Evolutionary conservation across 2,113 vertebrate species (phyloP).

Genomic region (Pseudorasbora parva): DNA sequence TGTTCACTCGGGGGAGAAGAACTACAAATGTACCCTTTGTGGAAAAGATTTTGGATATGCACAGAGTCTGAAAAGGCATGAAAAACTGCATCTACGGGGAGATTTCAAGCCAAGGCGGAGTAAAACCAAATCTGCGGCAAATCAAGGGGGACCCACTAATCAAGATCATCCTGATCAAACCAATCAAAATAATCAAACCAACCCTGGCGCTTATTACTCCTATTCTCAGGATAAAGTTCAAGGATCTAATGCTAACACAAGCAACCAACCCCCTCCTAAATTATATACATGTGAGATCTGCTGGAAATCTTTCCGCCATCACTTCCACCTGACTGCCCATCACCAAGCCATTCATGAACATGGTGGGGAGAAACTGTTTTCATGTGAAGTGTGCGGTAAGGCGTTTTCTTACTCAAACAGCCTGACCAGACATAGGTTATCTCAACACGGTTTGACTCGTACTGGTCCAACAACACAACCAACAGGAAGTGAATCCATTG

Average conservation of each 20-base stretch:
- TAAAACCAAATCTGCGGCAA: constrained; percentile 59
- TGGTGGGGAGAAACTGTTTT: constrained; percentile 83
- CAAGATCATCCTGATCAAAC: constrained; percentile 54
- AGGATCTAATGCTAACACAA: constrained; percentile 64
- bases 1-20: constrained; percentile 80
- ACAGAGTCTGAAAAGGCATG: constrained; percentile 79
- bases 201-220: constrained; percentile 72
- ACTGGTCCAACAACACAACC: constrained; percentile 63
- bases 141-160: constrained; percentile 59
- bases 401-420: constrained; percentile 93
- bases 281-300: constrained; percentile 82
- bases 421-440: constrained; percentile 87
- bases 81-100: constrained; percentile 75
- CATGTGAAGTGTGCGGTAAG: constrained; percentile 90
- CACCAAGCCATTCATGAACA: constrained; percentile 86
- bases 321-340: constrained; percentile 90
- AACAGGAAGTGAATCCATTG: constrained; percentile 50
- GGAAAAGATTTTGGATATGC: constrained; percentile 82
- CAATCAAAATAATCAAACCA: constrained; percentile 57
- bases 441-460: constrained; percentile 80
- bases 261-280: constrained; percentile 71
- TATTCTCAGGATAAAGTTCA: constrained; percentile 78
- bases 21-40: constrained; percentile 80
- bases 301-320: constrained; percentile 91
- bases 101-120: constrained; percentile 74